phyloP scores from a whole-genome alignment of 2,888 invertebrate species.

The Agrochola macilenta region DNA sequence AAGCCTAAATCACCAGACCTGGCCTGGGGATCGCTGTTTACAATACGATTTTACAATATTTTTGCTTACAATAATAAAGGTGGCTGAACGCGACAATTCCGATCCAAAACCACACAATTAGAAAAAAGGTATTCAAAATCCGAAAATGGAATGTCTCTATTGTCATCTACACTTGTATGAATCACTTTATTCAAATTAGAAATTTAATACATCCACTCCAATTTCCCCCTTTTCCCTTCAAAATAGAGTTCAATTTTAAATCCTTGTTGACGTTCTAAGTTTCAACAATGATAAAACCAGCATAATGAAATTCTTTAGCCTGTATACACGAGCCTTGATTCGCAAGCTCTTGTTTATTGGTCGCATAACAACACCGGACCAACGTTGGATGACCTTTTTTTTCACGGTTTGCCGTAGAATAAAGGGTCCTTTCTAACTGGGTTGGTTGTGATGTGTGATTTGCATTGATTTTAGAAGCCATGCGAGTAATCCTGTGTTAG shows the following conservation, averaged over 20 bases:
- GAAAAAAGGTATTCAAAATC: conserved; percentile 42
- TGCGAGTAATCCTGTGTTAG: conserved; percentile 85
- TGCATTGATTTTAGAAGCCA: conserved; percentile 89
- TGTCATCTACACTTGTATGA: conserved; percentile 74
- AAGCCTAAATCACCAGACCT: not conserved
- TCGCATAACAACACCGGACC: conserved; percentile 34
- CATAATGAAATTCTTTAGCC: conserved; percentile 35
- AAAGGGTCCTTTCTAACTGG: conserved; percentile 29
- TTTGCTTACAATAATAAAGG: not conserved
- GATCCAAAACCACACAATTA: not conserved
- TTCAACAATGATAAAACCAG: conserved; percentile 46
- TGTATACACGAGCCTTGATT: conserved; percentile 33
- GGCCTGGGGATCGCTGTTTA: not conserved
- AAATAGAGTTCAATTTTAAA: conserved; percentile 68
- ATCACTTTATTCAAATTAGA: conserved; percentile 78
- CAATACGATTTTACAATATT: not conserved
- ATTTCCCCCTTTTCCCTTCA: conserved; percentile 48
- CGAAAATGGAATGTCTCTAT: conserved; percentile 62
- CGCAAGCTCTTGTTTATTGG: conserved; percentile 69
- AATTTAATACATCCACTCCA: conserved; percentile 50
- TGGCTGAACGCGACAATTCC: not conserved
- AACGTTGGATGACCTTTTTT: conserved; percentile 25
- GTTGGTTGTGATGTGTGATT: conserved; percentile 72
- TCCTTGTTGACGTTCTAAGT: not conserved
- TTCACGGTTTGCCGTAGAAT: not conserved